phyloP scores from a whole-genome alignment of 2,113 vertebrate species.

The Pterocles burchelli region DNA sequence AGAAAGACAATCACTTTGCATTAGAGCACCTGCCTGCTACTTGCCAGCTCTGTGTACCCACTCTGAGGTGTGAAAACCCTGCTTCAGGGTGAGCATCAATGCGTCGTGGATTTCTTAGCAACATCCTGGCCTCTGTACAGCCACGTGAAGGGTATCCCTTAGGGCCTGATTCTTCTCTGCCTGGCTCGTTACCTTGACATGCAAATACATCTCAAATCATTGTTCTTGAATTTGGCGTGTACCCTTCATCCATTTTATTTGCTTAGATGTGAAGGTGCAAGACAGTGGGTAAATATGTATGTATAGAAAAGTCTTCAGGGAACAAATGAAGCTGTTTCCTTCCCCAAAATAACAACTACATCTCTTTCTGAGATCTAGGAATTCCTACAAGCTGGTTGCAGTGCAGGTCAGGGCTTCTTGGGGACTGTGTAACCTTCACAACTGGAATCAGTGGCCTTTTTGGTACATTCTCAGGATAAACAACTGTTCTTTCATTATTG shows the following conservation, averaged over 20 bases:
- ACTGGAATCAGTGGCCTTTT: background rate
- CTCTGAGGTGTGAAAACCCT: background rate
- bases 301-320: background rate
- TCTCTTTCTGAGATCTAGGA: background rate
- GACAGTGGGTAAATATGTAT: background rate
- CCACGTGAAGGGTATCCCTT: background rate
- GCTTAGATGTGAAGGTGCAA: background rate
- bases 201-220: background rate
- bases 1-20: background rate
- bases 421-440: background rate
- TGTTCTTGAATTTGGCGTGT: background rate
- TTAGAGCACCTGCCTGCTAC: background rate
- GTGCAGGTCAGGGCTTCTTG: background rate
- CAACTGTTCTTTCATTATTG: accelerated
- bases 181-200: background rate
- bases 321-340: background rate
- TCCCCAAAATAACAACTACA: background rate
- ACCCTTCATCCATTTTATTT: background rate
- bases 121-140: background rate
- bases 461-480: background rate
- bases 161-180: background rate
- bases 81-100: background rate
- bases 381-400: background rate
- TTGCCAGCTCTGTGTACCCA: background rate
- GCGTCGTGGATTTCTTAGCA: background rate